Conservation (phyloP, 2,797 vertebrate species). For the Clamator glandarius region DNA sequence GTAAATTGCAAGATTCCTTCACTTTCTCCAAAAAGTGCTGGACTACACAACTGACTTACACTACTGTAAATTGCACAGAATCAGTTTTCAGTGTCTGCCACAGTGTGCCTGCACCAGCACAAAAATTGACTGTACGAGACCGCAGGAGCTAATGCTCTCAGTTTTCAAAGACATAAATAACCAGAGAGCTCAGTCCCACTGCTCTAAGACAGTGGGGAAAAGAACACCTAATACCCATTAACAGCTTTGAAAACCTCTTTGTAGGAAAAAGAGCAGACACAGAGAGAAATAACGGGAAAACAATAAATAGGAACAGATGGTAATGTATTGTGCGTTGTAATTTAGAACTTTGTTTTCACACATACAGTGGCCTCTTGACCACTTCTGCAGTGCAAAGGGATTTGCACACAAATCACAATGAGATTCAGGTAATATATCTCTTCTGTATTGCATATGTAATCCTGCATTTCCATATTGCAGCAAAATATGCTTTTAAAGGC, state of each 20-base stretch:
- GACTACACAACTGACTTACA: neutral
- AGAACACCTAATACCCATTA: neutral
- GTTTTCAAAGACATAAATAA: neutral
- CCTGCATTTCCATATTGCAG: neutral
- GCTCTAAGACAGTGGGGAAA: neutral
- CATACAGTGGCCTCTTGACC: neutral
- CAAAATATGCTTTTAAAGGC: neutral
- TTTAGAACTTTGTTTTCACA: neutral
- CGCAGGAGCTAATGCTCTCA: neutral
- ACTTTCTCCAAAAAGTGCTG: neutral
- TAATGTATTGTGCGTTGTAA: neutral
- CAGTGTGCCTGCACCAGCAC: neutral
- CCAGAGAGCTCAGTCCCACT: neutral
- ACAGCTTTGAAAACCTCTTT: neutral
- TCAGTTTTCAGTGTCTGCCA: neutral
- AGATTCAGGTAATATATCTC: neutral
- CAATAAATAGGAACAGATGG: neutral
- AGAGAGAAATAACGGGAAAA: neutral
- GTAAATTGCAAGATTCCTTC: neutral
- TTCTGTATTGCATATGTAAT: neutral
- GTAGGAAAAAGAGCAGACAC: neutral
- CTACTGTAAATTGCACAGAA: neutral
- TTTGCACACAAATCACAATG: neutral
- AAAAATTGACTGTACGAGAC: neutral
- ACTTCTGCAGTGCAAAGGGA: neutral